A percentile compares a stretch with the other conserved stretches of the same genome.
These are phyloP conservation scores for Protonibea diacanthus DNA, from an alignment of 2,797 vertebrate species.

Conservation along the genomic window DNA sequence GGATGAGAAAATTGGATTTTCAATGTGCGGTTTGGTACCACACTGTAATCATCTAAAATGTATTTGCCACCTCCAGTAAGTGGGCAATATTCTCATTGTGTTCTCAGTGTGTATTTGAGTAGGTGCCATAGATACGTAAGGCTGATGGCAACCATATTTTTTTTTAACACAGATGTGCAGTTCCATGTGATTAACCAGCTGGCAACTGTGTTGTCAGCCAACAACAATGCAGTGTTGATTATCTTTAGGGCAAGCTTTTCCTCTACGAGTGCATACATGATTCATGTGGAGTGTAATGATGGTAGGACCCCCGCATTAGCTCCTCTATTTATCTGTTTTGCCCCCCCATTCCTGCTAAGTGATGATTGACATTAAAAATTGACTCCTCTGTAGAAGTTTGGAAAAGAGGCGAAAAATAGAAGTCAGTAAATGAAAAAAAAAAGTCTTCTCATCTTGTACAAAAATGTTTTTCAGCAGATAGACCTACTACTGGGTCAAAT, in stretches of 20 bases:
- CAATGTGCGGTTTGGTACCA: constrained; percentile 16
- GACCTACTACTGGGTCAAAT: constrained; percentile 39
- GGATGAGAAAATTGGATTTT: constrained; percentile 26
- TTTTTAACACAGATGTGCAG: background rate
- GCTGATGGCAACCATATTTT: background rate
- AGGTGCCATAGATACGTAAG: background rate
- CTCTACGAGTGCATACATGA: constrained; percentile 5
- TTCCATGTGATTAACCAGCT: constrained; percentile 20
- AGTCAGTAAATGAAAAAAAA: constrained; percentile 32
- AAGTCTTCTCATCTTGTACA: constrained; percentile 5
- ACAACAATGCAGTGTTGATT: constrained; percentile 1
- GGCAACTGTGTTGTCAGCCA: constrained; percentile 3
- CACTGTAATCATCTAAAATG: constrained; percentile 12
- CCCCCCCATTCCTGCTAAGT: background rate
- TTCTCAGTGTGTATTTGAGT: too few relatives aligned
- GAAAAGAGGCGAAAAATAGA: constrained; percentile 7
- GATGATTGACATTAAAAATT: too few relatives aligned
- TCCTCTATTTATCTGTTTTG: constrained; percentile 11
- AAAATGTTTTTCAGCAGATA: constrained; percentile 31
- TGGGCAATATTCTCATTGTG: constrained; percentile 23
- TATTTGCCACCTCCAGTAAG: background rate
- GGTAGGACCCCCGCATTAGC: constrained; percentile 10
- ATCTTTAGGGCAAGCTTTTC: background rate
- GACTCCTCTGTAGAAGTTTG: background rate
- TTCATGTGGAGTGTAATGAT: background rate